Conservation (phyloP, 2,888 invertebrate species). For the Zelleria hepariella region DNA sequence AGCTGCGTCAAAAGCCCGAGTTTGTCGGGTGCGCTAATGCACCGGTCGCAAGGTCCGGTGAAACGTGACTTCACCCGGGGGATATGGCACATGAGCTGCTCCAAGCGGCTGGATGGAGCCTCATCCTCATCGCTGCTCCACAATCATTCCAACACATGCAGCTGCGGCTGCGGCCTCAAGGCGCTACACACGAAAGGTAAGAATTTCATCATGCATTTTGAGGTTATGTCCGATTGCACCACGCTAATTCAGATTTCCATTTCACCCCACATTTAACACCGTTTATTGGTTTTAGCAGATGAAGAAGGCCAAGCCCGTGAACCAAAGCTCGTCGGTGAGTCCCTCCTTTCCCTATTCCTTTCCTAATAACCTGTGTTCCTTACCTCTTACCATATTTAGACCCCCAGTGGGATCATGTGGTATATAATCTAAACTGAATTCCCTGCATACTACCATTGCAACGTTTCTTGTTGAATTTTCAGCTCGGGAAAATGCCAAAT, state of each 20-base stretch:
- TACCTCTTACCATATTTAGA: not conserved
- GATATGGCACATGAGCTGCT: slow-evolving; percentile 80
- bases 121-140: slow-evolving; percentile 48
- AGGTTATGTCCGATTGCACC: slow-evolving; percentile 58
- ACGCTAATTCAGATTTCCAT: slow-evolving; percentile 20
- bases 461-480: not conserved
- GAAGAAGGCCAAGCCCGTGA: not conserved
- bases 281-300: not conserved
- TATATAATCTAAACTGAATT: not conserved
- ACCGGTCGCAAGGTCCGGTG: slow-evolving; percentile 49
- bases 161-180: slow-evolving; percentile 77
- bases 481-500: not conserved
- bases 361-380: not conserved
- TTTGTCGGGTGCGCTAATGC: slow-evolving; percentile 45
- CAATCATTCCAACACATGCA: slow-evolving; percentile 75
- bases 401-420: not conserved
- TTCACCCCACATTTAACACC: not conserved
- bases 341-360: not conserved
- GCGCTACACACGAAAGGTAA: slow-evolving; percentile 81
- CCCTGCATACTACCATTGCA: not conserved
- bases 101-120: slow-evolving; percentile 47
- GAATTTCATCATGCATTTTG: slow-evolving; percentile 23
- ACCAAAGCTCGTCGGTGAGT: not conserved
- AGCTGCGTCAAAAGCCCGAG: slow-evolving; percentile 46
- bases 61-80: slow-evolving; percentile 79